Conservation (phyloP, 2,113 vertebrate species). For the Toxotes jaculatrix region DNA sequence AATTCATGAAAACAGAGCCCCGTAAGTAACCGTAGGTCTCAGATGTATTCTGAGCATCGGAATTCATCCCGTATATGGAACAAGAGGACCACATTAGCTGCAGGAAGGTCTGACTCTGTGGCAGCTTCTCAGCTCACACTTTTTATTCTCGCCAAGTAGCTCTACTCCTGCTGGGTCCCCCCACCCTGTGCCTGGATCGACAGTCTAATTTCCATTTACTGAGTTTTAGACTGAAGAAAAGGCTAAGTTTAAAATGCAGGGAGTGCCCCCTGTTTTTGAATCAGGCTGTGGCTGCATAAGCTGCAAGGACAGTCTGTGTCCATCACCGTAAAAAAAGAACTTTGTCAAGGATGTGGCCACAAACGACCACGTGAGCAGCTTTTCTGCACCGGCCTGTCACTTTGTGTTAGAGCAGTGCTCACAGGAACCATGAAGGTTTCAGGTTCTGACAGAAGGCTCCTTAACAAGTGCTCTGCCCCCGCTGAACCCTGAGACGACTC, state of each 20-base stretch:
- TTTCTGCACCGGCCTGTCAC: slow-evolving; percentile 30
- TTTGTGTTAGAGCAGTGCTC: slow-evolving; percentile 17
- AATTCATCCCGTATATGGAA: slow-evolving; percentile 57
- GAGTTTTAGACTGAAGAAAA: slow-evolving; percentile 17
- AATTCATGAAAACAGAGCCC: slow-evolving; percentile 42
- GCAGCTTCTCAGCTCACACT: slow-evolving; percentile 49
- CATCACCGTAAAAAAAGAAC: slow-evolving; percentile 3
- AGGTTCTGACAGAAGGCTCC: slow-evolving; percentile 56
- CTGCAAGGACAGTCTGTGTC: slow-evolving; percentile 10
- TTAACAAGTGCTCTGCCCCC: slow-evolving; percentile 58
- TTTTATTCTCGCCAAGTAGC: slow-evolving; percentile 60
- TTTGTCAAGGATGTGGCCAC: slow-evolving; percentile 32
- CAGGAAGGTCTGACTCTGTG: slow-evolving; percentile 45
- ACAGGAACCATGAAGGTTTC: slow-evolving; percentile 33
- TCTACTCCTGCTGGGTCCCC: slow-evolving; percentile 45
- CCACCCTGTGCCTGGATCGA: slow-evolving; percentile 33
- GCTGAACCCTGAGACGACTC: slow-evolving; percentile 41
- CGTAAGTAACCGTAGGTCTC: slow-evolving; percentile 46
- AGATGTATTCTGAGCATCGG: slow-evolving; percentile 49
- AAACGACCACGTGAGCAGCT: slow-evolving; percentile 45
- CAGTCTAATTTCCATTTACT: slow-evolving; percentile 41
- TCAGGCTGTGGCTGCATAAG: slow-evolving; percentile 26
- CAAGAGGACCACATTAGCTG: slow-evolving; percentile 47
- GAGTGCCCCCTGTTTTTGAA: slow-evolving; percentile 12
- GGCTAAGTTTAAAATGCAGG: slow-evolving; percentile 15